Conservation (phyloP, 2,113 vertebrate genomes). For the Athene cunicularia region DNA sequence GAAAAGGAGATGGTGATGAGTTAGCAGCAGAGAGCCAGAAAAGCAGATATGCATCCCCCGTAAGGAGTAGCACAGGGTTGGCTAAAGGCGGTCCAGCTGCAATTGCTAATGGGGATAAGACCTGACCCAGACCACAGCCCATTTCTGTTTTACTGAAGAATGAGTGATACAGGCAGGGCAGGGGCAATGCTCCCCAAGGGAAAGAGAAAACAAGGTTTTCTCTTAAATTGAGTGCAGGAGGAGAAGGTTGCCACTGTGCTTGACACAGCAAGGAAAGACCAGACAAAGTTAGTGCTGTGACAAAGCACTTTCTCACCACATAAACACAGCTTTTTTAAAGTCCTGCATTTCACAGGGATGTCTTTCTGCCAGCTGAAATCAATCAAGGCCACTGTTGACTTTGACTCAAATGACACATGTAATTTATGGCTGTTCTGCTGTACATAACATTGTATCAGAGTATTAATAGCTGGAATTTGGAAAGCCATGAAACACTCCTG, state of each 20-base stretch:
- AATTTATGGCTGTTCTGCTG: not conserved
- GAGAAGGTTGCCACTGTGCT: not conserved
- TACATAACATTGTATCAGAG: not conserved
- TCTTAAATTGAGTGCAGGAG: not conserved
- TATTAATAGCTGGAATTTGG: not conserved
- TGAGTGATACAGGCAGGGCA: not conserved
- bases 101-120: rapidly evolving
- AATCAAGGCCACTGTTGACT: not conserved
- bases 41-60: not conserved
- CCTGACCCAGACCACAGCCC: not conserved
- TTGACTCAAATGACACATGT: not conserved
- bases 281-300: not conserved
- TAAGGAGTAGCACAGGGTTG: not conserved
- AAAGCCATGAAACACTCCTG: not conserved
- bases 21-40: not conserved
- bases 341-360: not conserved
- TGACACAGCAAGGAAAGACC: not conserved
- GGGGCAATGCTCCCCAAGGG: not conserved
- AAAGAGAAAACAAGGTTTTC: not conserved
- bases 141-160: not conserved
- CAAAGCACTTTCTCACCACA: not conserved
- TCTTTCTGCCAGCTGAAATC: not conserved
- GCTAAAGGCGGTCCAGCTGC: not conserved
- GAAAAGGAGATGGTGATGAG: not conserved
- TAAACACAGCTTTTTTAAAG: not conserved